phyloP scores from a whole-genome alignment of 2,888 invertebrate genomes.

The Siphonodentalium dalli region DNA sequence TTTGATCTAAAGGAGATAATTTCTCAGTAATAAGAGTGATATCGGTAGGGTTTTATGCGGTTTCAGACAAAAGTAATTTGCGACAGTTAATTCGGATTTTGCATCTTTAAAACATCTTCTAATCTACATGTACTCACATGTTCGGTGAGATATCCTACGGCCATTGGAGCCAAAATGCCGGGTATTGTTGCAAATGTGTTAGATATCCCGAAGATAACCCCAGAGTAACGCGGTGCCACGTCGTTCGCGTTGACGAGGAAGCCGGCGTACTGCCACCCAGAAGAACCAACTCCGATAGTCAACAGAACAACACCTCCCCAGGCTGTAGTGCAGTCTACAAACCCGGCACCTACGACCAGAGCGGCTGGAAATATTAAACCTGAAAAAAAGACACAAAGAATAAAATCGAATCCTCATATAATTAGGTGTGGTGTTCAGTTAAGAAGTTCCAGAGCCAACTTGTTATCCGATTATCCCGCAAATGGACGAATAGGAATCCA shows the following conservation, averaged over 20 bases:
- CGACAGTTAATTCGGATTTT: too few species aligned
- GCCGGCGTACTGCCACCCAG: slow-evolving; percentile 49
- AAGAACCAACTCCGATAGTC: slow-evolving; percentile 44
- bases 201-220: slow-evolving; percentile 52
- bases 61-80: too few species aligned
- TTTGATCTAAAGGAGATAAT: too few species aligned
- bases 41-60: too few species aligned
- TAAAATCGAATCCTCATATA: background rate
- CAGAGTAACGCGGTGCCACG: slow-evolving; percentile 56
- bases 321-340: slow-evolving; percentile 37
- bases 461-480: too few species aligned
- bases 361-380: slow-evolving; percentile 42
- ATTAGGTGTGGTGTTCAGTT: too few species aligned
- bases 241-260: slow-evolving; percentile 56
- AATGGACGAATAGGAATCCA: too few species aligned
- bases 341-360: slow-evolving; percentile 44
- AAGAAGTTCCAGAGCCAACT: too few species aligned
- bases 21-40: too few species aligned
- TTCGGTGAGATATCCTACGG: slow-evolving; percentile 47
- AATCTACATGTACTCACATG: slow-evolving; percentile 39
- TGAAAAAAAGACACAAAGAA: slow-evolving; percentile 14
- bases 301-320: slow-evolving; percentile 40
- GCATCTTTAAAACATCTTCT: too few species aligned
- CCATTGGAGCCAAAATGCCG: slow-evolving; percentile 53
- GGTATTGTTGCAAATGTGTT: slow-evolving; percentile 53